Evolutionary conservation across 2,888 invertebrate genomes (phyloP).

Genomic region (Phragmatobia fuliginosa): DNA sequence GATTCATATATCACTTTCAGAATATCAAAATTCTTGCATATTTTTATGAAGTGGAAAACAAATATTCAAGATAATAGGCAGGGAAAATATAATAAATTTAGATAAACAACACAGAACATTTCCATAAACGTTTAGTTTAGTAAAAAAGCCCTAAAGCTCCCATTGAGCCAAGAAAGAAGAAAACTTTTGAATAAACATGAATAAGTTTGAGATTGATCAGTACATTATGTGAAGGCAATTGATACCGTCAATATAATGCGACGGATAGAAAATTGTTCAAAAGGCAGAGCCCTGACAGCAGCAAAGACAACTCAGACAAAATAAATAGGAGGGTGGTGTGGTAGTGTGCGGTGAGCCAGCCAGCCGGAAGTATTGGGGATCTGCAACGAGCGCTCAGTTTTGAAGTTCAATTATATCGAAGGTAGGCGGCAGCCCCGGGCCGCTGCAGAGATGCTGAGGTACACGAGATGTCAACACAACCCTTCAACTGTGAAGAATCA

Average conservation of each 20-base stretch:
- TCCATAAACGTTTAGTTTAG: not conserved
- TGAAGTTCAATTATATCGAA: conserved; percentile 86
- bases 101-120: not conserved
- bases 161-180: not conserved
- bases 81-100: not conserved
- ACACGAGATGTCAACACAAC: conserved; percentile 32
- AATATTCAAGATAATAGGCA: not conserved
- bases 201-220: conserved; percentile 44
- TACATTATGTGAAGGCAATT: conserved; percentile 73
- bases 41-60: not conserved
- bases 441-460: conserved; percentile 40
- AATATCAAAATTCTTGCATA: not conserved
- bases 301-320: conserved; percentile 83
- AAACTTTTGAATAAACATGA: conserved; percentile 20
- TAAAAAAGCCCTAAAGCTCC: not conserved
- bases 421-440: conserved; percentile 70
- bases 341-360: conserved; percentile 70
- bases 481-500: conserved; percentile 40
- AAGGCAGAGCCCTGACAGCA: conserved; percentile 78
- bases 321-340: conserved; percentile 77
- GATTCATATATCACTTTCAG: not conserved
- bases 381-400: conserved; percentile 80
- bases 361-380: conserved; percentile 86
- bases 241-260: conserved; percentile 81
- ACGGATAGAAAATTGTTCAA: conserved; percentile 79